Percentiles rank a stretch among this genome's conserved stretches.
Conservation (phyloP, 2,888 invertebrate species). For the Cantharis lateralis region DNA sequence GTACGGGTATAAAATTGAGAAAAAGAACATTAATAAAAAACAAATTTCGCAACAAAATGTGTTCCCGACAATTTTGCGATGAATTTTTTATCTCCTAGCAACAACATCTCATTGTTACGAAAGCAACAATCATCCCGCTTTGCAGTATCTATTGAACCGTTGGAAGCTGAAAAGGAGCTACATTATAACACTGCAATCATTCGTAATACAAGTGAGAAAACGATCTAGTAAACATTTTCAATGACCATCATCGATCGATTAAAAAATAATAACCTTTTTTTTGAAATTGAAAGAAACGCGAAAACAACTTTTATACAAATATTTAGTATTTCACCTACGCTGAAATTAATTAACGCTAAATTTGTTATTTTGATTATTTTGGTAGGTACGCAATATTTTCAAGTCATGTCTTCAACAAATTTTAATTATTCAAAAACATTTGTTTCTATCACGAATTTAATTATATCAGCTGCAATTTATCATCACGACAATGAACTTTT, state of each 20-base stretch:
- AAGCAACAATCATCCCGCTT: too few relatives aligned
- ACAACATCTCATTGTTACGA: not conserved
- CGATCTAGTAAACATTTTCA: not conserved
- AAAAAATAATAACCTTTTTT: too few relatives aligned
- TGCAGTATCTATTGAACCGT: not conserved
- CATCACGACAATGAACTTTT: constrained; percentile 3
- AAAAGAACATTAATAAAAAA: not conserved
- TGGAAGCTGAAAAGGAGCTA: not conserved
- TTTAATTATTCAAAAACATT: not conserved
- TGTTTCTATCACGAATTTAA: not conserved
- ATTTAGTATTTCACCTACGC: not conserved
- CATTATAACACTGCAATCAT: not conserved
- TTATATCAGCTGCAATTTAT: not conserved
- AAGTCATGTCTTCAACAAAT: not conserved
- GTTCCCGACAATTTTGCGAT: not conserved
- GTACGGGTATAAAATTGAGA: not conserved
- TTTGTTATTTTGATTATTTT: not conserved
- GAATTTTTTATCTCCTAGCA: not conserved
- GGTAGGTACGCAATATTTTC: not conserved
- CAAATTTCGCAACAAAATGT: not conserved
- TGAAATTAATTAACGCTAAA: not conserved
- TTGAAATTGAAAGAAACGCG: too few relatives aligned
- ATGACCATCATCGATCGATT: too few relatives aligned
- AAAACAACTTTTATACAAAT: too few relatives aligned
- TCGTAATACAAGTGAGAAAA: not conserved